Evolutionary conservation across 2,888 invertebrate species (phyloP).

Genomic region (Eupsilia transversa): DNA sequence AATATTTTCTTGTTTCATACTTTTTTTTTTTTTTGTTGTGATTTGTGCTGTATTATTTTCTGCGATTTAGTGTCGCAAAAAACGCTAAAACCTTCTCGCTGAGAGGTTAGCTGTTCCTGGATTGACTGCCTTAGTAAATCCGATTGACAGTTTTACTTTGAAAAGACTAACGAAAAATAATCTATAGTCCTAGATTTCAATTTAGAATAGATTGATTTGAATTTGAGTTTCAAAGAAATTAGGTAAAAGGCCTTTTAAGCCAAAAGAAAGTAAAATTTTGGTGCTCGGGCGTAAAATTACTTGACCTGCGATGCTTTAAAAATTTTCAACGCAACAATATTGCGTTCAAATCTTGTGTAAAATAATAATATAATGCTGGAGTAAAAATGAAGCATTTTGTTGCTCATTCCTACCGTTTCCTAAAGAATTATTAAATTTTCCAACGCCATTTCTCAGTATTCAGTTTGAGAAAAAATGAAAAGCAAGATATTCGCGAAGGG

Average conservation of each 20-base stretch:
- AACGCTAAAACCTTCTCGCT: neutral
- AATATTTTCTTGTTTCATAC: no score
- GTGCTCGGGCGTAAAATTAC: conserved; percentile 1
- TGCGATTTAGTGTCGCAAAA: no score
- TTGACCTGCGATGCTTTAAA: neutral
- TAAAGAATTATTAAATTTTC: conserved; percentile 36
- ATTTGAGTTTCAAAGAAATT: conserved; percentile 37
- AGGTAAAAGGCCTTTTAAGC: conserved; percentile 10
- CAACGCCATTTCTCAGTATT: conserved; percentile 4
- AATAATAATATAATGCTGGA: conserved; percentile 24
- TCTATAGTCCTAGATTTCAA: conserved; percentile 6
- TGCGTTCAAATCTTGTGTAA: conserved; percentile 22
- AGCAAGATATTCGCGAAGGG: neutral
- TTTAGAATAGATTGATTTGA: conserved; percentile 30
- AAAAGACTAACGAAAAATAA: neutral
- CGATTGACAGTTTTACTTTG: neutral
- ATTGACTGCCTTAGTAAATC: neutral
- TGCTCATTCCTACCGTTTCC: conserved; percentile 20
- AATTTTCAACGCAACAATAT: conserved; percentile 11
- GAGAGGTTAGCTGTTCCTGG: neutral
- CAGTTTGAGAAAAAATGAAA: conserved; percentile 23
- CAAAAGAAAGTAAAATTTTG: conserved; percentile 11
- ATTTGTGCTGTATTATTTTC: neutral
- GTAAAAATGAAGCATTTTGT: conserved; percentile 19
- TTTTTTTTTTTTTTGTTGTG: no score